phyloP scores from a whole-genome alignment of 2,113 vertebrate species.

The Alaudala cheleensis region DNA sequence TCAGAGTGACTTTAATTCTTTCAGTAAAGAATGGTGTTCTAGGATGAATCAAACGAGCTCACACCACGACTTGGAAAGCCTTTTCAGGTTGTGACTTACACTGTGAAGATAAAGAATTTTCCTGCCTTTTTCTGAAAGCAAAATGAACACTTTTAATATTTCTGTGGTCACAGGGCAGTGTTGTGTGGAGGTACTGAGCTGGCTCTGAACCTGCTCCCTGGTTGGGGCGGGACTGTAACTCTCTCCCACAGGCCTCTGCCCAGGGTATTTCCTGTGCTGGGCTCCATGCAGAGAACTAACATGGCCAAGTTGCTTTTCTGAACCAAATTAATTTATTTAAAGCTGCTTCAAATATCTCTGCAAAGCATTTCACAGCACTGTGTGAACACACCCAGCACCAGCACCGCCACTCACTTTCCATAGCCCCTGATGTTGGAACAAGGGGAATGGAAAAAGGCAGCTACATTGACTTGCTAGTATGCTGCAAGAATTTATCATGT shows the following conservation, averaged over 20 bases:
- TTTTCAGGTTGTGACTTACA: background rate
- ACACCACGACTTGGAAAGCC: background rate
- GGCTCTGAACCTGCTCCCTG: background rate
- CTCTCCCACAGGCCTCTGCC: fast-evolving
- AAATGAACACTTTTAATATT: background rate
- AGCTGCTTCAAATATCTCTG: background rate
- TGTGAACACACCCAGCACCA: background rate
- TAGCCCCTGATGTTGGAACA: background rate
- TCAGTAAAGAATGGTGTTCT: background rate
- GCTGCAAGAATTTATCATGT: background rate
- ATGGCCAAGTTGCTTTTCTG: background rate
- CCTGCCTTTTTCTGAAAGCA: background rate
- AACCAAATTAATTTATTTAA: background rate
- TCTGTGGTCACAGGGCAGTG: background rate
- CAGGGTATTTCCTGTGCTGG: background rate
- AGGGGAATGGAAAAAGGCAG: background rate
- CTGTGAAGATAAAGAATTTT: background rate
- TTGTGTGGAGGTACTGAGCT: background rate
- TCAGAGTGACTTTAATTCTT: background rate
- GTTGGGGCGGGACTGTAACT: background rate
- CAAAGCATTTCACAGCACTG: background rate
- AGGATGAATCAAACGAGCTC: background rate
- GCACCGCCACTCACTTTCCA: background rate
- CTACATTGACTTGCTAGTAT: background rate
- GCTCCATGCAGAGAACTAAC: background rate